Conservation (phyloP, 2,797 vertebrate species). For the Rallus crepitans region DNA sequence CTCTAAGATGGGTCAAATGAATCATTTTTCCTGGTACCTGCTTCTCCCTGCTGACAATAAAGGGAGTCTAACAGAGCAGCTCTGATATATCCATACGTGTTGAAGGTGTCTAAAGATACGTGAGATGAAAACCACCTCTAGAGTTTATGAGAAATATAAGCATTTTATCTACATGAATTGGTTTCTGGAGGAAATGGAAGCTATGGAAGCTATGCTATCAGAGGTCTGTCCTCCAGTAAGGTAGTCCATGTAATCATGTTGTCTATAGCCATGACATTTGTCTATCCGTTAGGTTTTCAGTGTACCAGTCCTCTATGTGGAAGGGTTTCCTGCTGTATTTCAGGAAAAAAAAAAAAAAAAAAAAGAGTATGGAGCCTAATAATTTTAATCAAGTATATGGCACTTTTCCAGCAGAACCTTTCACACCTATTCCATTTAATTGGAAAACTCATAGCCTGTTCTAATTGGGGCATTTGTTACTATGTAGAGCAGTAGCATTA, state of each 20-base stretch:
- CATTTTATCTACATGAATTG: not conserved
- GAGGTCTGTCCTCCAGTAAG: not conserved
- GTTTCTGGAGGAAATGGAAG: not conserved
- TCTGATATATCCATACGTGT: not conserved
- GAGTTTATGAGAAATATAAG: not conserved
- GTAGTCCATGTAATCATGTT: accelerated
- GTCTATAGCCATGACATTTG: not conserved
- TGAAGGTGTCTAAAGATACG: not conserved
- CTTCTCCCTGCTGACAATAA: conserved; percentile 21
- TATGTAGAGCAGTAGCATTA: conserved; percentile 45
- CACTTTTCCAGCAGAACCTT: not conserved
- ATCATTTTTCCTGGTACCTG: conserved; percentile 35
- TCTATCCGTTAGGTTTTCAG: not conserved
- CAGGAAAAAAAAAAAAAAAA: not conserved
- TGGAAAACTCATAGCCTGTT: not conserved
- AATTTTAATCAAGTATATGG: not conserved
- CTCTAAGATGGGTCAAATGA: conserved; percentile 12
- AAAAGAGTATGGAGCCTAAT: not conserved
- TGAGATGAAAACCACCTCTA: not conserved
- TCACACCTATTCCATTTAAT: not conserved
- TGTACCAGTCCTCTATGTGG: not conserved
- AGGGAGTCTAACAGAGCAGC: not conserved
- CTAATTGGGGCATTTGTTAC: not conserved
- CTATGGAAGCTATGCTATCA: not conserved
- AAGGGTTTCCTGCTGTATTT: not conserved